A percentile compares a stretch with the other conserved stretches of the same genome.
Conservation (phyloP, 1,140 invertebrate species). For the Temnothorax curvispinosus region DNA sequence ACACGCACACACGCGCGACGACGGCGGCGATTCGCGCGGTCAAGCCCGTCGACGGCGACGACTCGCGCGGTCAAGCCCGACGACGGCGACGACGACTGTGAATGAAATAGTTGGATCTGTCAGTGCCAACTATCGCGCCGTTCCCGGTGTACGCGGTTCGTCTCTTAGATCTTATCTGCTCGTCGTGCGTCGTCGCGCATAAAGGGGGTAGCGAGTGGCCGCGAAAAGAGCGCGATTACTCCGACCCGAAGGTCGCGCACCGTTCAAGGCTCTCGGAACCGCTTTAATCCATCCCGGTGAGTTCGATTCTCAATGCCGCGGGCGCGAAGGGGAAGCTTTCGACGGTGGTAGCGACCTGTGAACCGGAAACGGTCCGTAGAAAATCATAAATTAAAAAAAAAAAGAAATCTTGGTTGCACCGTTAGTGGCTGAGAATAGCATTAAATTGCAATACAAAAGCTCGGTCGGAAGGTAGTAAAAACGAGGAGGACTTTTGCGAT, state of each 20-base stretch:
- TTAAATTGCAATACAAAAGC: neutral
- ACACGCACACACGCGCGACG: conserved; percentile 28
- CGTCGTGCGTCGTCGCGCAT: conserved; percentile 45
- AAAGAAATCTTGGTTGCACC: neutral
- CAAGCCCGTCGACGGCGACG: conserved; percentile 55
- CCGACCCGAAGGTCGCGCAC: conserved; percentile 36
- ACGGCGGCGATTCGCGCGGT: conserved; percentile 59
- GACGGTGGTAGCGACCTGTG: neutral
- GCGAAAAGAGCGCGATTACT: conserved; percentile 44
- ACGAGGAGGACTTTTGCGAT: neutral
- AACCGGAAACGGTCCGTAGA: neutral
- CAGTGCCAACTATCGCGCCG: conserved; percentile 83
- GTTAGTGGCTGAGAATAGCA: neutral
- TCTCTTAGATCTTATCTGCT: conserved; percentile 70
- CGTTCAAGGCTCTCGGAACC: conserved; percentile 14
- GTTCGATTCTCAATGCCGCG: conserved; percentile 13
- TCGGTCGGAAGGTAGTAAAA: neutral
- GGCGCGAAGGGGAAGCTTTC: neutral
- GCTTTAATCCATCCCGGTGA: neutral
- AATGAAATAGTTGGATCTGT: conserved; percentile 83
- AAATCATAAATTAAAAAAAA: neutral
- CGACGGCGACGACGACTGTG: conserved; percentile 71
- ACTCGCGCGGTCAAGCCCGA: conserved; percentile 62
- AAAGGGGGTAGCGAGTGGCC: conserved; percentile 38
- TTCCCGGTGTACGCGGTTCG: conserved; percentile 70